Percentiles rank a stretch among this genome's conserved stretches.
Evolutionary conservation across 2,888 invertebrate species (phyloP).

Genomic region (Peribatodes rhomboidaria): DNA sequence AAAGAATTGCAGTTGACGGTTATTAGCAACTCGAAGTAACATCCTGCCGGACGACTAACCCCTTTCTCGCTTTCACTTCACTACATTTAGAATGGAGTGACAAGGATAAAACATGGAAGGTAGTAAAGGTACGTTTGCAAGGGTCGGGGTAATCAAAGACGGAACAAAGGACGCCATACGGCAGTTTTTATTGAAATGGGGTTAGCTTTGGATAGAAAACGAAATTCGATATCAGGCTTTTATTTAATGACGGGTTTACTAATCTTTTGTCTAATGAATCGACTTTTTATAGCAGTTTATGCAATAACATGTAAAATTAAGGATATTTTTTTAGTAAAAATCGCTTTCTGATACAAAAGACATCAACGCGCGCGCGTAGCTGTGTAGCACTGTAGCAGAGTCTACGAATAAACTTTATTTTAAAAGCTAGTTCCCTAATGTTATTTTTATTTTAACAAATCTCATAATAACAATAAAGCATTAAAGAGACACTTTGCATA

Average conservation of each 20-base stretch:
- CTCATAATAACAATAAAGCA: no score
- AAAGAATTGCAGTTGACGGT: conserved; percentile 11
- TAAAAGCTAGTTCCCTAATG: background rate
- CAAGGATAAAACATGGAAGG: conserved; percentile 35
- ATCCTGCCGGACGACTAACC: conserved; percentile 37
- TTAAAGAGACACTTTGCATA: background rate
- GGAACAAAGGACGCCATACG: conserved; percentile 43
- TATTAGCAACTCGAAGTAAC: conserved; percentile 27
- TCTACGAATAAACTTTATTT: background rate
- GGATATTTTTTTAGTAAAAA: background rate
- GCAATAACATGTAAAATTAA: background rate
- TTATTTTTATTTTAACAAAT: no score
- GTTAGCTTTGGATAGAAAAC: conserved; percentile 30
- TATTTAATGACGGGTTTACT: conserved; percentile 3
- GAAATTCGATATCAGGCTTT: conserved; percentile 37
- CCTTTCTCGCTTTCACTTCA: conserved; percentile 41
- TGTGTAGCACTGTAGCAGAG: background rate
- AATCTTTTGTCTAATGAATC: background rate
- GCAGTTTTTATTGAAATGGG: conserved; percentile 38
- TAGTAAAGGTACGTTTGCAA: conserved; percentile 31
- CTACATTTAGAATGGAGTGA: conserved; percentile 21
- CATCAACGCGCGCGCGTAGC: conserved; percentile 58
- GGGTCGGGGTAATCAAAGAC: conserved; percentile 45
- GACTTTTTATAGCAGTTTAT: background rate
- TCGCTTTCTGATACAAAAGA: conserved; percentile 57